phyloP scores from a whole-genome alignment of 1,140 invertebrate species.

The Trichomalopsis sarcophagae region DNA sequence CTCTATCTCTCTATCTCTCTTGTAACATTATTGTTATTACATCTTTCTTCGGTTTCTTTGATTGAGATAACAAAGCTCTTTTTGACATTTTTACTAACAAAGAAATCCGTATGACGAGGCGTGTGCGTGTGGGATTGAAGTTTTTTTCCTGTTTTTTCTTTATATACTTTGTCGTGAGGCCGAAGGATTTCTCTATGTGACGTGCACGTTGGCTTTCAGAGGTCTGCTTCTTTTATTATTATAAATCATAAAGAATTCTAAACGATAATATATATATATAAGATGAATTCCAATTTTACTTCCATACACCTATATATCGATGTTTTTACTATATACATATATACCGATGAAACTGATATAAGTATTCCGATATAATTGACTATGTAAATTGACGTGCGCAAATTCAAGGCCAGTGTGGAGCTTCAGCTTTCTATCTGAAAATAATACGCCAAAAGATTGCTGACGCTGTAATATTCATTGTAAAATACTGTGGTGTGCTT shows the following conservation, averaged over 20 bases:
- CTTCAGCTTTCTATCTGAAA: conserved; percentile 58
- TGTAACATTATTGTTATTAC: neutral
- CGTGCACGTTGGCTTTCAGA: conserved; percentile 40
- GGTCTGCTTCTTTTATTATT: neutral
- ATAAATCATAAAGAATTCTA: neutral
- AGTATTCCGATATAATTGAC: neutral
- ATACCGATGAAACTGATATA: neutral
- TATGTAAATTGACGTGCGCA: conserved; percentile 26
- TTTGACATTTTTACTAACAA: conserved; percentile 2
- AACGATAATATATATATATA: neutral
- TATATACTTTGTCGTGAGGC: neutral
- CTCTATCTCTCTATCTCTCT: neutral
- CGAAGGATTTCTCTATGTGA: conserved; percentile 6
- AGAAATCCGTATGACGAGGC: conserved; percentile 1
- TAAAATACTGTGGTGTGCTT: conserved; percentile 70
- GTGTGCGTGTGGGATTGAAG: conserved; percentile 6
- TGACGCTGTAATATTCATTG: conserved; percentile 64
- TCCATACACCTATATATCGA: neutral
- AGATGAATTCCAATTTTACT: too few relatives aligned
- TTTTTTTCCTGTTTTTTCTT: neutral
- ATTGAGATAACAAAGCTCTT: neutral
- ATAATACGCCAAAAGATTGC: conserved; percentile 57
- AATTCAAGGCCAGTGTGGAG: conserved; percentile 44
- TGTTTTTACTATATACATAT: neutral
- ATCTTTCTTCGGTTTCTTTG: conserved; percentile 4